These are phyloP conservation scores for Pterophyllum scalare DNA, from an alignment of 2,113 vertebrate genomes.

Conservation along the genomic window DNA sequence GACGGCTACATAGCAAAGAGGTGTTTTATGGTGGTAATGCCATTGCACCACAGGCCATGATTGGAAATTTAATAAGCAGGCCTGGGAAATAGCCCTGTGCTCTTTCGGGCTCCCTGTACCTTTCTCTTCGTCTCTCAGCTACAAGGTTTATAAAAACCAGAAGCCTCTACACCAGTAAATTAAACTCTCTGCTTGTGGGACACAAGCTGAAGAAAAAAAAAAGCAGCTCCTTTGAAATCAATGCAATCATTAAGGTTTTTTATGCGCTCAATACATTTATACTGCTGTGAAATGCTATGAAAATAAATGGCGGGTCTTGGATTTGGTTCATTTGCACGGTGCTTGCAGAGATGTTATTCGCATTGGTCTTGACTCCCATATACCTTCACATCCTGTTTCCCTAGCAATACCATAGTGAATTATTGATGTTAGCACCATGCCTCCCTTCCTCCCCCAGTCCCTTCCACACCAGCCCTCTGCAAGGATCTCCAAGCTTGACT, in stretches of 20 bases:
- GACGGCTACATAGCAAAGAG: conserved; percentile 59
- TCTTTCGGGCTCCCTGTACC: conserved; percentile 53
- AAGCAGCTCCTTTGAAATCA: conserved; percentile 68
- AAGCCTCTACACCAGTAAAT: conserved; percentile 70
- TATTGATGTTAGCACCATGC: conserved; percentile 77
- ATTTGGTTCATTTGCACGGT: conserved; percentile 60
- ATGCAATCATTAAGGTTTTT: conserved; percentile 73
- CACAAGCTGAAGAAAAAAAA: conserved; percentile 12
- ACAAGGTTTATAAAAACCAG: conserved; percentile 64
- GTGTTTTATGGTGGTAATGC: conserved; percentile 77
- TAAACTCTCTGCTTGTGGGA: conserved; percentile 66
- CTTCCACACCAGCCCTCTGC: conserved; percentile 59
- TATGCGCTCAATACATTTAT: conserved; percentile 64
- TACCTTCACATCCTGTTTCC: conserved; percentile 76
- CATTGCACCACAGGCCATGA: conserved; percentile 70
- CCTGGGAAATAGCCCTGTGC: conserved; percentile 64
- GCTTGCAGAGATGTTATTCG: conserved; percentile 56
- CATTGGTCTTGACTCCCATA: conserved; percentile 50
- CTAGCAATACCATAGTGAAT: conserved; percentile 76
- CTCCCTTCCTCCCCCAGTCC: conserved; percentile 54
- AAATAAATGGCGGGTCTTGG: conserved; percentile 52
- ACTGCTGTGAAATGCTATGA: conserved; percentile 43
- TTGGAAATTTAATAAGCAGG: conserved; percentile 81
- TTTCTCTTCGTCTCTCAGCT: conserved; percentile 41
- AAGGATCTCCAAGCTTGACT: conserved; percentile 70